Percentiles rank a stretch among this genome's conserved stretches.
Evolutionary conservation across 2,797 vertebrate genomes (phyloP).

Genomic region (Phrynocephalus forsythii): DNA sequence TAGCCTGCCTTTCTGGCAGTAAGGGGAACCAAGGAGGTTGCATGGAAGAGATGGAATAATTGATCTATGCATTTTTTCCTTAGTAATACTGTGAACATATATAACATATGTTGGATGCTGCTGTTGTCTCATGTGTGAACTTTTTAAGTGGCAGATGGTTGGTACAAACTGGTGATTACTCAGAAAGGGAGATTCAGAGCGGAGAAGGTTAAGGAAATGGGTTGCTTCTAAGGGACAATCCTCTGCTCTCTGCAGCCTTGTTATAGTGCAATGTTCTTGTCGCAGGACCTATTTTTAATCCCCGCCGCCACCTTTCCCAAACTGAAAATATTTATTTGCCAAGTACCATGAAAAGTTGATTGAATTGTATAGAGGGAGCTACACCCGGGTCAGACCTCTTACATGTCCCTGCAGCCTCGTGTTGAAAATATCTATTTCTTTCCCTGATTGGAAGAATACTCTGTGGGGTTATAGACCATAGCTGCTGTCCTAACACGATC

Average conservation of each 20-base stretch:
- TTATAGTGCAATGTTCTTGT: neutral
- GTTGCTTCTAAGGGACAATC: neutral
- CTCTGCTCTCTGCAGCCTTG: neutral
- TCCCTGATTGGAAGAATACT: rapidly evolving
- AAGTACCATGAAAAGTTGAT: neutral
- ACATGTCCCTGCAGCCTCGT: neutral
- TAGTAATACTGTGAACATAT: neutral
- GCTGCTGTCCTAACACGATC: neutral
- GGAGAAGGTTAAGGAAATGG: neutral
- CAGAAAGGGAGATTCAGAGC: neutral
- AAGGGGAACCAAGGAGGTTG: no score
- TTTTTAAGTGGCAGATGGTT: neutral
- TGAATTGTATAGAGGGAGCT: neutral
- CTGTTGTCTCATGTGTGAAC: neutral
- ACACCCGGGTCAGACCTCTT: neutral
- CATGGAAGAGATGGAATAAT: neutral
- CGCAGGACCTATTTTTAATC: neutral
- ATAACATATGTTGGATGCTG: neutral
- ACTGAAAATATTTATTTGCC: constrained; percentile 6
- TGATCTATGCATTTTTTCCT: neutral
- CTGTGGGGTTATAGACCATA: neutral
- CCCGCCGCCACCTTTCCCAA: neutral
- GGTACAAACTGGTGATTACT: neutral
- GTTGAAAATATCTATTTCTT: neutral
- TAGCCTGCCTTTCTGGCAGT: no score